Percentiles rank a stretch among this genome's conserved stretches.
Conservation (phyloP, 1,140 invertebrate genomes). For the Leptinotarsa undecemlineata region DNA sequence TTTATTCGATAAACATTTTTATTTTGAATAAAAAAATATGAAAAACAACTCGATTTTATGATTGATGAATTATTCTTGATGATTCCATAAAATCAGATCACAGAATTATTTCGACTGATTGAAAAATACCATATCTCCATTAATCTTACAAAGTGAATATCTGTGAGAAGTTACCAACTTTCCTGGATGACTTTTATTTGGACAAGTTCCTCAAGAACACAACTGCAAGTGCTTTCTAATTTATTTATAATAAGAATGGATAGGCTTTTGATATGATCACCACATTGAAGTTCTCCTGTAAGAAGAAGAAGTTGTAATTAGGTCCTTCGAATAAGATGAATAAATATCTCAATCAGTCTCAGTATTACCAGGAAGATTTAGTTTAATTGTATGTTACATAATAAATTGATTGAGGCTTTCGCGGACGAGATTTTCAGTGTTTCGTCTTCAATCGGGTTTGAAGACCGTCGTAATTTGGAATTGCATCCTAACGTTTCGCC, state of each 20-base stretch:
- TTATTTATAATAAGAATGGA: neutral
- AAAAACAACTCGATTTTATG: neutral
- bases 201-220: neutral
- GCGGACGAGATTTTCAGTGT: too few relatives aligned
- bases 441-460: too few relatives aligned
- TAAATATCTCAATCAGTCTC: neutral
- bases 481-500: too few relatives aligned
- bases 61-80: neutral
- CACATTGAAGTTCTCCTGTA: neutral
- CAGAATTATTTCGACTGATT: neutral
- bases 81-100: neutral
- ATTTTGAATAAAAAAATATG: conserved; percentile 2
- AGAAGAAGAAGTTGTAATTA: neutral
- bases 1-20: neutral
- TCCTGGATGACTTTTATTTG: neutral
- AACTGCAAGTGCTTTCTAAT: neutral
- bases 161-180: neutral
- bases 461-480: too few relatives aligned
- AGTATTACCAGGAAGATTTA: neutral
- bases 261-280: neutral
- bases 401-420: neutral
- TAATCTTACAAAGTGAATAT: neutral
- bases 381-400: neutral
- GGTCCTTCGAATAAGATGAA: neutral
- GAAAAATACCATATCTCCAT: neutral